A percentile compares a stretch with the other conserved stretches of the same genome.
Conservation (phyloP, 2,113 vertebrate genomes). For the Acanthisitta chloris region DNA sequence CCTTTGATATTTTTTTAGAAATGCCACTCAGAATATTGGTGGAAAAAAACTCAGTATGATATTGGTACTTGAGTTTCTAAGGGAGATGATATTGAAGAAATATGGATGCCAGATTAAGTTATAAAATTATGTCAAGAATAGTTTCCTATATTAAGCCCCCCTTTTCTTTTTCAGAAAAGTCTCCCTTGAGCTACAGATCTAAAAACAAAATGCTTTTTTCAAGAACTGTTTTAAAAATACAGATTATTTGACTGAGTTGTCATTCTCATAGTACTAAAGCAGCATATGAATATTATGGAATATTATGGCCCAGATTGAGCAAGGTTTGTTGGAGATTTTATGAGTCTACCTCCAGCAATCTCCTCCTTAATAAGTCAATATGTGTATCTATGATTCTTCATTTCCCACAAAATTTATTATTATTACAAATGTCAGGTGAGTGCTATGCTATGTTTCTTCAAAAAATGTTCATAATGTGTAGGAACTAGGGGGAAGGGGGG, state of each 20-base stretch:
- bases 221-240: not conserved
- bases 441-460: not conserved
- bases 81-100: not conserved
- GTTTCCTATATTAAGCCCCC: not conserved
- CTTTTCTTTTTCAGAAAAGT: not conserved
- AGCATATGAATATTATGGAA: not conserved
- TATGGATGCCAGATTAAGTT: not conserved
- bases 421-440: not conserved
- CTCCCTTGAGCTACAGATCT: not conserved
- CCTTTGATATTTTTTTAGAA: not conserved
- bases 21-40: not conserved
- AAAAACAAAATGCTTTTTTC: not conserved
- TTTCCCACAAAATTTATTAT: not conserved
- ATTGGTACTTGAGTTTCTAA: not conserved
- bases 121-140: not conserved
- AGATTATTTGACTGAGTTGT: not conserved
- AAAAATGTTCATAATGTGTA: not conserved
- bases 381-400: not conserved
- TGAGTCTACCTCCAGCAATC: not conserved
- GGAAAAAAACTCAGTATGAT: not conserved
- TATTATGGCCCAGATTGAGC: not conserved
- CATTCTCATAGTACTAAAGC: not conserved
- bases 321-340: not conserved
- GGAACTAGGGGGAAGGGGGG: rapidly evolving
- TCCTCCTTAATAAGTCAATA: not conserved